These are phyloP conservation scores for Drosophila arizonae DNA, from an alignment of 1,140 invertebrate species.

Conservation along the genomic window DNA sequence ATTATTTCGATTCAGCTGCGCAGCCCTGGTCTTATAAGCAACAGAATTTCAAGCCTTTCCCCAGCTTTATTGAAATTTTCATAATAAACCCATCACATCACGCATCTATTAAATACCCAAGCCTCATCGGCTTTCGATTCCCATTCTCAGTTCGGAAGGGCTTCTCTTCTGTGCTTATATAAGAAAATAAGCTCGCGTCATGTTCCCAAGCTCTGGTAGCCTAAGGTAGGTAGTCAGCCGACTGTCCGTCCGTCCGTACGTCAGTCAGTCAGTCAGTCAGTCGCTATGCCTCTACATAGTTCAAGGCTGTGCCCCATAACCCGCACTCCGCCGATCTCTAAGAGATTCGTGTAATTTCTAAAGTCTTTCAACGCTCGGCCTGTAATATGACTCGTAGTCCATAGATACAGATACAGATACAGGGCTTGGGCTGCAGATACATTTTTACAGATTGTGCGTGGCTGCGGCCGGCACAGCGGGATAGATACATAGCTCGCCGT, in stretches of 20 bases:
- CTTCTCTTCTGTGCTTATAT: constrained; percentile 9
- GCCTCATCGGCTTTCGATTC: neutral
- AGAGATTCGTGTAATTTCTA: constrained; percentile 21
- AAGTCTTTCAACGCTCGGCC: constrained; percentile 5
- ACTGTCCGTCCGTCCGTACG: too few relatives aligned
- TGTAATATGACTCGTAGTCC: constrained; percentile 31
- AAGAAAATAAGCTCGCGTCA: constrained; percentile 28
- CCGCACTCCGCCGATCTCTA: neutral
- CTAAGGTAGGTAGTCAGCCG: constrained; percentile 14
- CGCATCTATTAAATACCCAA: neutral
- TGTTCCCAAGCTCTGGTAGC: constrained; percentile 39
- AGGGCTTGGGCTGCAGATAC: constrained; percentile 27
- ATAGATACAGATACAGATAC: constrained; percentile 17
- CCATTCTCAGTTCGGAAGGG: neutral
- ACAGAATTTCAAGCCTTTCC: neutral
- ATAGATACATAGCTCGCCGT: constrained; percentile 15
- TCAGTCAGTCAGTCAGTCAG: neutral
- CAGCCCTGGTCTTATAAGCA: neutral
- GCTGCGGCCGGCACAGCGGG: constrained; percentile 31
- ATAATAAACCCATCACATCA: constrained; percentile 6
- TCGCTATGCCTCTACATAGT: constrained; percentile 9
- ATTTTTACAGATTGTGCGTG: constrained; percentile 42
- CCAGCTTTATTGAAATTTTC: neutral
- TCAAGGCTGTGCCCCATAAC: constrained; percentile 30
- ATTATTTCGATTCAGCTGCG: too few relatives aligned